These are phyloP conservation scores for Eustalomyia histrio DNA, from an alignment of 2,888 invertebrate species.

Conservation along the genomic window DNA sequence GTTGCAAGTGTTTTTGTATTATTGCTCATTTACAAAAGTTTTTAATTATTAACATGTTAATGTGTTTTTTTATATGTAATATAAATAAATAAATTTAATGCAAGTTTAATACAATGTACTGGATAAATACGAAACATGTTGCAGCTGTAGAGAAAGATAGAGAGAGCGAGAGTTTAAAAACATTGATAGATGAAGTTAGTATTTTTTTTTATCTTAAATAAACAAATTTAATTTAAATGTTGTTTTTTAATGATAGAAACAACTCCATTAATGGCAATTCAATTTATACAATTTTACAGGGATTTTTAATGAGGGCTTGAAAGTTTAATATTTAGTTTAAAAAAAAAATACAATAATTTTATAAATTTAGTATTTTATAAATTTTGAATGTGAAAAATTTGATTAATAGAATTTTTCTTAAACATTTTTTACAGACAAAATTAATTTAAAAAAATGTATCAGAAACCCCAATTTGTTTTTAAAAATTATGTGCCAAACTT, in stretches of 20 bases:
- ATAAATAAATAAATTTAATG: slow-evolving; percentile 13
- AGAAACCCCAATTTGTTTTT: too few species aligned
- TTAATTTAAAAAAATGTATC: too few species aligned
- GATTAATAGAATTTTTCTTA: too few species aligned
- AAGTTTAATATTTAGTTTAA: too few species aligned
- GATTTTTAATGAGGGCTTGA: too few species aligned
- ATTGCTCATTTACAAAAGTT: neutral
- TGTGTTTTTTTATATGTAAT: slow-evolving; percentile 21
- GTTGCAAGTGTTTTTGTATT: neutral
- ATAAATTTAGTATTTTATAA: too few species aligned
- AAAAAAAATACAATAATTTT: too few species aligned
- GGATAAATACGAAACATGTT: slow-evolving; percentile 1
- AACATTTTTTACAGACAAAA: too few species aligned
- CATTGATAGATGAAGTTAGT: slow-evolving; percentile 8
- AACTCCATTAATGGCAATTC: neutral
- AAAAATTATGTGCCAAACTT: too few species aligned
- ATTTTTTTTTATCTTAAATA: neutral
- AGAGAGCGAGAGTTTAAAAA: neutral
- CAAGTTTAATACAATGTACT: neutral
- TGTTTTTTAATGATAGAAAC: neutral
- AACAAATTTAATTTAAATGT: neutral
- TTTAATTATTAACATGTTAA: slow-evolving; percentile 39
- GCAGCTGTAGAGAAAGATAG: neutral
- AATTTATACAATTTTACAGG: too few species aligned
- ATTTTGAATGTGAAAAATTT: too few species aligned